Percentiles rank a stretch among this genome's conserved stretches.
Evolutionary conservation across 2,113 vertebrate species (phyloP).

Genomic region (Chlorodrepanis virens): DNA sequence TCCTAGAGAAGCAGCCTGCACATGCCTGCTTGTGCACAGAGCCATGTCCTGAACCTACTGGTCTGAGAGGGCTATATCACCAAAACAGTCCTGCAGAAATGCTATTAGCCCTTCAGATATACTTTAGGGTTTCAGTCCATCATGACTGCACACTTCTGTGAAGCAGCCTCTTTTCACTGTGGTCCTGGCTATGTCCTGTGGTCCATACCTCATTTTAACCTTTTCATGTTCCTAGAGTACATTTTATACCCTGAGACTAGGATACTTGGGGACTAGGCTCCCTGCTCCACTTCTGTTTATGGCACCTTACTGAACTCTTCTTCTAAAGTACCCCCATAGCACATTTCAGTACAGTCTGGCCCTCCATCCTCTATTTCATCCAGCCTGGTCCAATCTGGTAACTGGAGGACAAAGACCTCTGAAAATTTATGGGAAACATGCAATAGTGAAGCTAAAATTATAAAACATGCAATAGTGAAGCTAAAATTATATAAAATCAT

Average conservation of each 20-base stretch:
- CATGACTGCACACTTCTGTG: neutral
- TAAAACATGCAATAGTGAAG: neutral
- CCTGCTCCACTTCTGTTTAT: neutral
- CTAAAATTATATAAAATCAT: neutral
- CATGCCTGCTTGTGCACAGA: rapidly evolving
- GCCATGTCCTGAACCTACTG: neutral
- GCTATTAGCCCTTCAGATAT: neutral
- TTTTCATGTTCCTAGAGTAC: neutral
- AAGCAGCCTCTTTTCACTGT: neutral
- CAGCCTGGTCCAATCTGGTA: neutral
- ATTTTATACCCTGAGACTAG: neutral
- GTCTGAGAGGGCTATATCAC: neutral
- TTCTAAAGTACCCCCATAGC: neutral
- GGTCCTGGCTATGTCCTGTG: neutral
- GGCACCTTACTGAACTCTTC: neutral
- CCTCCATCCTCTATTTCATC: neutral
- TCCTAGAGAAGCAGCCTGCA: neutral
- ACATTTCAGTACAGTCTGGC: neutral
- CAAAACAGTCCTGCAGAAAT: neutral
- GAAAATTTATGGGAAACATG: neutral
- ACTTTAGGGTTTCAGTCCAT: neutral
- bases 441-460: neutral
- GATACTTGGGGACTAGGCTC: neutral
- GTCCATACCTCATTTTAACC: neutral
- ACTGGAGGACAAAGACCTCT: neutral